phyloP scores from a whole-genome alignment of 2,113 vertebrate genomes.

The Axis porcinus region DNA sequence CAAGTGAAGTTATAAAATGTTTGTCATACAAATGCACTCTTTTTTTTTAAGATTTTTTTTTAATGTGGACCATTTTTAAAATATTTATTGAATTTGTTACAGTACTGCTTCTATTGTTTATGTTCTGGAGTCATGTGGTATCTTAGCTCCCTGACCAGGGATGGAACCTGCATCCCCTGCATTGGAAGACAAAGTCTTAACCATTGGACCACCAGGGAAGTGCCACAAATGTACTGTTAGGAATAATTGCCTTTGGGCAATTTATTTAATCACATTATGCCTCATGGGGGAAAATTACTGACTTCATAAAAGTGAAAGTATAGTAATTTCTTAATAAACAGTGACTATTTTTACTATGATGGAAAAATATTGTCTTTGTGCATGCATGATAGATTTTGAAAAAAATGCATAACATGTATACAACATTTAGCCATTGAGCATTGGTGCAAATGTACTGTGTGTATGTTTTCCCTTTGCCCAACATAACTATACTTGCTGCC shows the following conservation, averaged over 20 bases:
- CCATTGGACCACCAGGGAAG: not conserved
- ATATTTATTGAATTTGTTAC: not conserved
- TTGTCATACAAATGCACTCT: not conserved
- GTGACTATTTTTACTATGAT: not conserved
- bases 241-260: not conserved
- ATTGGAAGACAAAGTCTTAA: not conserved
- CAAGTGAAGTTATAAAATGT: not conserved
- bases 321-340: not conserved
- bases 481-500: not conserved
- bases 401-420: not conserved
- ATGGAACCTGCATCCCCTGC: not conserved
- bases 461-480: not conserved
- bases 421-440: not conserved
- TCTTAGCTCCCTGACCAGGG: not conserved
- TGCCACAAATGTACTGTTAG: not conserved
- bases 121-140: not conserved
- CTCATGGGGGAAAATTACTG: not conserved
- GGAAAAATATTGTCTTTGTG: not conserved
- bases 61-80: not conserved
- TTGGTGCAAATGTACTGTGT: not conserved
- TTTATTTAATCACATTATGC: not conserved
- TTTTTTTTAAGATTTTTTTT: not conserved
- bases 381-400: not conserved
- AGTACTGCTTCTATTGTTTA: not conserved
- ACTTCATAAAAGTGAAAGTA: not conserved